Percentiles rank a stretch among this genome's conserved stretches.
Conservation (phyloP, 2,113 vertebrate species). For the Peucedramus taeniatus region DNA sequence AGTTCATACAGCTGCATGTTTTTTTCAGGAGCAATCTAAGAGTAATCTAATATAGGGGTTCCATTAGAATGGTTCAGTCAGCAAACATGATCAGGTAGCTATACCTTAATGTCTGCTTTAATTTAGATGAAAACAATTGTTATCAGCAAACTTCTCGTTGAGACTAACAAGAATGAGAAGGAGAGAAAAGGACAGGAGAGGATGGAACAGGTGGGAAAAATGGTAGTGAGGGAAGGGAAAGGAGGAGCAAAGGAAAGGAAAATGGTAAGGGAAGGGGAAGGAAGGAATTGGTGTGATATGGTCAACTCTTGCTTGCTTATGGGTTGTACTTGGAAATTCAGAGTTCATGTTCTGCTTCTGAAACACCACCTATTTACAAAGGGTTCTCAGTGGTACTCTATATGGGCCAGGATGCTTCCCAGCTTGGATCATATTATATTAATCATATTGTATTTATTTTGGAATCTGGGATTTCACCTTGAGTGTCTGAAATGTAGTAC, state of each 20-base stretch:
- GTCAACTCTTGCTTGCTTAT: not conserved
- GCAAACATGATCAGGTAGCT: not conserved
- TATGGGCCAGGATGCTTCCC: not conserved
- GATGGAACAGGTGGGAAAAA: not conserved
- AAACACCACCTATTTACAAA: not conserved
- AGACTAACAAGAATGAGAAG: not conserved
- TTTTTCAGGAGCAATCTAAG: not conserved
- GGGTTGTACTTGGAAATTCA: not conserved
- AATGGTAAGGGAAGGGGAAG: rapidly evolving
- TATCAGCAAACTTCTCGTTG: not conserved
- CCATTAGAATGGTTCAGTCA: not conserved
- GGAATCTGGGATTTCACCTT: not conserved
- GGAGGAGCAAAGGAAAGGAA: not conserved
- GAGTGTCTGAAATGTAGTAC: not conserved
- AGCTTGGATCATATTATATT: not conserved
- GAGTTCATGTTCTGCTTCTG: not conserved
- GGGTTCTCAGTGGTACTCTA: not conserved
- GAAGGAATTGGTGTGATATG: not conserved
- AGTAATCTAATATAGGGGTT: not conserved
- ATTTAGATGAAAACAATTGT: not conserved
- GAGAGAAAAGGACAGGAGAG: not conserved
- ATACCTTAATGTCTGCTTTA: not conserved
- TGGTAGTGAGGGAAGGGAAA: rapidly evolving
- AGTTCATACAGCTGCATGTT: not conserved
- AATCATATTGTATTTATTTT: not conserved